phyloP scores from a whole-genome alignment of 2,888 invertebrate genomes.

The Spilarctia lutea region DNA sequence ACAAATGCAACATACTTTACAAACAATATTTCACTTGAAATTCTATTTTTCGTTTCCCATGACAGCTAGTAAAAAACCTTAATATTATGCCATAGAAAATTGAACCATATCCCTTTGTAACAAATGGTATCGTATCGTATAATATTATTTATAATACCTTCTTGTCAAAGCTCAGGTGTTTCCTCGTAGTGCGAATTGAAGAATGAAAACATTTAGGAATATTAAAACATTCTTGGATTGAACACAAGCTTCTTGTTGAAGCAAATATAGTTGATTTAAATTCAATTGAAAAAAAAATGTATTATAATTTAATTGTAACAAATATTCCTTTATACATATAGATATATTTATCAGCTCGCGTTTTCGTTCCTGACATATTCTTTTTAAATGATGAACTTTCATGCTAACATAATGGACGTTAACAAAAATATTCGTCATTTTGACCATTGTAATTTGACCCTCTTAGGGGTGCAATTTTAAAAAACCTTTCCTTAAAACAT shows the following conservation, averaged over 20 bases:
- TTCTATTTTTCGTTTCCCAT: slow-evolving; percentile 68
- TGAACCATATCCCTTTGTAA: slow-evolving; percentile 40
- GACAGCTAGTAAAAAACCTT: slow-evolving; percentile 63
- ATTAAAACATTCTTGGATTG: slow-evolving; percentile 56
- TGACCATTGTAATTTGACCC: no score
- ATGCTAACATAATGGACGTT: no score
- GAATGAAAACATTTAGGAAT: slow-evolving; percentile 65
- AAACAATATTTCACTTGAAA: slow-evolving; percentile 65
- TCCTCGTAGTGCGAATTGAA: slow-evolving; percentile 68
- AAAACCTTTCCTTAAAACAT: no score
- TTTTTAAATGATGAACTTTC: no score
- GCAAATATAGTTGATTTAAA: no score
- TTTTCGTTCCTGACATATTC: no score
- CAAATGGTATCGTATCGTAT: slow-evolving; percentile 41
- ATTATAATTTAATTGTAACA: no score
- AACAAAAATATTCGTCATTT: no score
- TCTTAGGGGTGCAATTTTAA: no score
- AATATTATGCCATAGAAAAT: slow-evolving; percentile 30
- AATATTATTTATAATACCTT: slow-evolving; percentile 35
- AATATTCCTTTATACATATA: no score
- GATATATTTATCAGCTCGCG: no score
- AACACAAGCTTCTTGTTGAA: slow-evolving; percentile 18
- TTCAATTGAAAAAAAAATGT: no score
- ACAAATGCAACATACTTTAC: slow-evolving; percentile 60
- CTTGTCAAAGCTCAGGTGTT: slow-evolving; percentile 69